A percentile compares a stretch with the other conserved stretches of the same genome.
Conservation (phyloP, 2,797 vertebrate species). For the Anableps anableps region DNA sequence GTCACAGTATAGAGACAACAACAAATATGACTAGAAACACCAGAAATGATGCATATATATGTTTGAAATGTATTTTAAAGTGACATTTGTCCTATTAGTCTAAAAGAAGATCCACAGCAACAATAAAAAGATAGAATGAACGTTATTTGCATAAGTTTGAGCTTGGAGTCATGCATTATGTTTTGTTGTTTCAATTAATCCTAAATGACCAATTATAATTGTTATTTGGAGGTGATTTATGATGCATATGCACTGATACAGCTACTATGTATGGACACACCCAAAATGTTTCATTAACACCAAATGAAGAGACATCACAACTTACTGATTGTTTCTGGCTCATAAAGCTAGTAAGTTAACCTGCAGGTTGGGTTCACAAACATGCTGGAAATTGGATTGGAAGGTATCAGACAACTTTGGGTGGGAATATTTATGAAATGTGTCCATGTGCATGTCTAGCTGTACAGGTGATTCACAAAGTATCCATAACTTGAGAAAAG, state of each 20-base stretch:
- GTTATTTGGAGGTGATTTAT: conserved; percentile 22
- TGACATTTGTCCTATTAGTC: conserved; percentile 35
- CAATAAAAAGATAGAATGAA: conserved; percentile 22
- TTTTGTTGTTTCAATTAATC: conserved; percentile 27
- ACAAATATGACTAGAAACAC: conserved; percentile 23
- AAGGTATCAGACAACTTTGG: conserved; percentile 21
- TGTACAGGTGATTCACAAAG: conserved; percentile 35
- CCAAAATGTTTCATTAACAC: conserved; percentile 23
- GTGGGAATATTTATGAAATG: conserved; percentile 9
- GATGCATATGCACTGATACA: conserved; percentile 23
- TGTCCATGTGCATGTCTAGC: conserved; percentile 17
- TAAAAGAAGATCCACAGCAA: conserved; percentile 27
- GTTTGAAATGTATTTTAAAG: background rate
- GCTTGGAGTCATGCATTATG: conserved; percentile 51
- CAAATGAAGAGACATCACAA: conserved; percentile 17
- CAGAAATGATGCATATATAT: background rate
- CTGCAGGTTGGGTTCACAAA: conserved; percentile 26
- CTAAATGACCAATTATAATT: conserved; percentile 32
- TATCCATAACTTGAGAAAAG: conserved; percentile 30
- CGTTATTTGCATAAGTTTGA: conserved; percentile 22
- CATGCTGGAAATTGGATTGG: conserved; percentile 49
- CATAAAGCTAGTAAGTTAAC: conserved; percentile 40
- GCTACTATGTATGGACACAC: conserved; percentile 25
- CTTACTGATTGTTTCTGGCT: conserved; percentile 30
- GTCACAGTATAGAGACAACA: conserved; percentile 35